Evolutionary conservation across 2,797 vertebrate species (phyloP), one percentile per base, ranked within the genome.

Genomic region (Rhinichthys osculus): DNA sequence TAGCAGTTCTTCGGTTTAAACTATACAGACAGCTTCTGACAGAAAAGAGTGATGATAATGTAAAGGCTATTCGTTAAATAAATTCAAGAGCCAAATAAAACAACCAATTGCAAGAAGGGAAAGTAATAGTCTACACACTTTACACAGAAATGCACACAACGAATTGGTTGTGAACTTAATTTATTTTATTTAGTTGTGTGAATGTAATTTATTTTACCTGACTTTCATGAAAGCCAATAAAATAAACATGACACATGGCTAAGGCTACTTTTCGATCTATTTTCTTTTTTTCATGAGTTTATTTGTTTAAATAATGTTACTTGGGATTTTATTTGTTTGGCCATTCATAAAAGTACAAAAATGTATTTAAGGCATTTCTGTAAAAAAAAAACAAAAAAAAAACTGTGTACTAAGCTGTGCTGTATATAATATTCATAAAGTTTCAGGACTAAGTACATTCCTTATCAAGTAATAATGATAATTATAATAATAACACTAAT

Each of bases 11-110:
- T 67, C 1, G 4, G 47, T 69, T 77, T 69, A 69, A 78, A 69
- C 73, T 21, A 84, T 42, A 59, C 35, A 42, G 64, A 78, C 47
- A 19, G 74, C 42, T 78, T 78, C 82, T 77, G 82, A 42, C 73
- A 84, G 64, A 78, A 71, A 70, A 71, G 11, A 23, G 23, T 83
- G 54, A 73, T n/a, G 57, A 13, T 52, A 84, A 62, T 30, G 59
- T 33, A 47, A 66, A 50, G 14, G 5, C 47, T 17, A 27, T 52
- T 67, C 5, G 2, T 76, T 67, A 40, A 74, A 84, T 76, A 69
- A 67, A 84, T 77, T 57, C 35, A 69, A 33, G 59, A 57, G 7
- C 13, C 72, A 33, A 69, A 64, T 42, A 69, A 83, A 74, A 73
- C 2, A 40, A 16, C 21, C 50, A 54, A 13, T 10, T 52, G 38